A percentile compares a stretch with the other conserved stretches of the same genome.
Conservation (phyloP, 1,140 invertebrate species). For the Nilaparvata lugens region DNA sequence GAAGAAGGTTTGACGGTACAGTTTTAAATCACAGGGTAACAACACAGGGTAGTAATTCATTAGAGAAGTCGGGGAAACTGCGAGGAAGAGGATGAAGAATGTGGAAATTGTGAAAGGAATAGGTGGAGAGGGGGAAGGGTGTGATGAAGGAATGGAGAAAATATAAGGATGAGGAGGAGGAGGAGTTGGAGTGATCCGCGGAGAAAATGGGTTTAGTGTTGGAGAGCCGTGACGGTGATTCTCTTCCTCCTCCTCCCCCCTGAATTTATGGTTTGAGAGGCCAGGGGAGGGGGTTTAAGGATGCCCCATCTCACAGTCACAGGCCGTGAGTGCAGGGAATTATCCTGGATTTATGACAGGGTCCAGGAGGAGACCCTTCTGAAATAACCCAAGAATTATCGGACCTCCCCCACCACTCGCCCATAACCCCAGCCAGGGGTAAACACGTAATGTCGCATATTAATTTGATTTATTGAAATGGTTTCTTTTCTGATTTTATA, state of each 20-base stretch:
- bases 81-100: neutral
- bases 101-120: neutral
- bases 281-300: no score
- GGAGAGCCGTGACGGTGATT: no score
- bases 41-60: neutral
- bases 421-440: neutral
- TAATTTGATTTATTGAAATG: slow-evolving; percentile 7
- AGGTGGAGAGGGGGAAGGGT: neutral
- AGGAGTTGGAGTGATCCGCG: neutral
- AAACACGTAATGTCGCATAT: slow-evolving; percentile 11
- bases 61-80: neutral
- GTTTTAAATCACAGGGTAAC: slow-evolving; percentile 1
- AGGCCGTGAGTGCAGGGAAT: slow-evolving; percentile 2
- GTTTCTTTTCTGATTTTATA: slow-evolving; percentile 11
- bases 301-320: neutral
- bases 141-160: neutral
- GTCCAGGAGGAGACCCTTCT: slow-evolving; percentile 1
- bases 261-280: no score
- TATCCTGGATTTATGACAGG: slow-evolving; percentile 9
- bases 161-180: neutral
- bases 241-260: no score
- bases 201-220: neutral
- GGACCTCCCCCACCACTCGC: neutral
- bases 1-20: neutral
- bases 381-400: slow-evolving; percentile 12